Evolutionary conservation across 2,113 vertebrate species (phyloP).

Genomic region (Pelmatolapia mariae): DNA sequence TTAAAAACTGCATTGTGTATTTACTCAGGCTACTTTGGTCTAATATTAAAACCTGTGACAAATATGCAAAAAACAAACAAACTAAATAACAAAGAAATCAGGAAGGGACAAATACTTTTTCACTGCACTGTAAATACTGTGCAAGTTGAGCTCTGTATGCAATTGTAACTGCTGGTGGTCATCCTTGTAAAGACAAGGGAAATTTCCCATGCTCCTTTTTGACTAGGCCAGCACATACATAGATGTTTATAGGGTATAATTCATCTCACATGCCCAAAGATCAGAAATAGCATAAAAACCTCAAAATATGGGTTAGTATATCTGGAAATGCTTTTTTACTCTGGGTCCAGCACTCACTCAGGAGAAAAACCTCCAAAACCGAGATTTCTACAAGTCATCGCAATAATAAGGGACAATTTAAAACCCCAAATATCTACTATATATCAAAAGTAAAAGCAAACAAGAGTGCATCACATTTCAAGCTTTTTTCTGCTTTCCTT

Average conservation of each 20-base stretch:
- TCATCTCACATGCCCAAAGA: background rate
- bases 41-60: background rate
- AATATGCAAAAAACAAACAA: background rate
- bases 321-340: background rate
- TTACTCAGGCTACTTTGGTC: background rate
- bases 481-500: background rate
- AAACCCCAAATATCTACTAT: background rate
- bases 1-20: background rate
- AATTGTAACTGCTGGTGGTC: background rate
- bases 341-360: background rate
- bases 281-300: constrained; percentile 14
- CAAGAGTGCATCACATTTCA: background rate
- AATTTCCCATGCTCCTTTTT: constrained; percentile 32
- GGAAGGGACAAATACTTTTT: background rate
- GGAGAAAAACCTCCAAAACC: background rate
- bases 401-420: background rate
- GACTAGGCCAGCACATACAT: background rate
- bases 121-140: background rate
- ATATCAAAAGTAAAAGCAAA: background rate
- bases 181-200: background rate
- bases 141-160: background rate
- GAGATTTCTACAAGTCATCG: background rate
- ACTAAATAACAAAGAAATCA: background rate
- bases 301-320: background rate
- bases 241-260: background rate